A percentile compares a stretch with the other conserved stretches of the same genome.
Evolutionary conservation across 2,797 vertebrate genomes (phyloP).

Genomic region (Parambassis ranga): DNA sequence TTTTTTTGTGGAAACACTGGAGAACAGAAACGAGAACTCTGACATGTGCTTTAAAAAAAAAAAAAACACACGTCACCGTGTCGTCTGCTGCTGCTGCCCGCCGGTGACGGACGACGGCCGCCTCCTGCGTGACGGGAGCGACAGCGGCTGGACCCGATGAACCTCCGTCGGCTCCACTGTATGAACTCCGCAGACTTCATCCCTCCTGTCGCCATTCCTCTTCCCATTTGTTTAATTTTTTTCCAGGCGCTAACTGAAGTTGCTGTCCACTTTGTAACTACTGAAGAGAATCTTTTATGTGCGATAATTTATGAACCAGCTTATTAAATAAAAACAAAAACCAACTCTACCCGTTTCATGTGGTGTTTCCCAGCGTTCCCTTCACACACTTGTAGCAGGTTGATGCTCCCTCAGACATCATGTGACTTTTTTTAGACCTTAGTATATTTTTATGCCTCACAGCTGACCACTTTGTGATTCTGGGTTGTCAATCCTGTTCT

Average conservation of each 20-base stretch:
- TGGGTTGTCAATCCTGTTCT: too few relatives aligned
- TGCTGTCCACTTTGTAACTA: conserved; percentile 85
- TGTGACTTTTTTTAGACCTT: too few relatives aligned
- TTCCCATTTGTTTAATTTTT: conserved; percentile 51
- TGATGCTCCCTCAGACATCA: too few relatives aligned
- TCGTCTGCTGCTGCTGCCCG: conserved; percentile 61
- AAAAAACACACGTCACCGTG: conserved; percentile 35
- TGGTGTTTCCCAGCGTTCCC: too few relatives aligned
- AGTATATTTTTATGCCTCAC: too few relatives aligned
- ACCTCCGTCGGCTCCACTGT: not conserved
- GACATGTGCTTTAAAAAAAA: conserved; percentile 41
- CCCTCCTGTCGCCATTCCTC: conserved; percentile 9
- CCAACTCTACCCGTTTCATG: conserved; percentile 30
- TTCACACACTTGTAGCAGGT: too few relatives aligned
- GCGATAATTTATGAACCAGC: conserved; percentile 96
- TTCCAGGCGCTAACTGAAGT: conserved; percentile 58
- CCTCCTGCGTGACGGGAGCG: conserved; percentile 2
- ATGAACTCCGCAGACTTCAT: not conserved
- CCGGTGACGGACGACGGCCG: not conserved
- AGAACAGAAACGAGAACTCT: conserved; percentile 28
- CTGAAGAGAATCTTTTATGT: conserved; percentile 89
- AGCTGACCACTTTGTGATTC: too few relatives aligned
- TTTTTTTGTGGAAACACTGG: conserved; percentile 61
- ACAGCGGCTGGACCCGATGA: conserved; percentile 13
- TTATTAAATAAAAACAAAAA: conserved; percentile 94